Conservation (phyloP, 2,797 vertebrate species). For the Halcyon leucocephala region DNA sequence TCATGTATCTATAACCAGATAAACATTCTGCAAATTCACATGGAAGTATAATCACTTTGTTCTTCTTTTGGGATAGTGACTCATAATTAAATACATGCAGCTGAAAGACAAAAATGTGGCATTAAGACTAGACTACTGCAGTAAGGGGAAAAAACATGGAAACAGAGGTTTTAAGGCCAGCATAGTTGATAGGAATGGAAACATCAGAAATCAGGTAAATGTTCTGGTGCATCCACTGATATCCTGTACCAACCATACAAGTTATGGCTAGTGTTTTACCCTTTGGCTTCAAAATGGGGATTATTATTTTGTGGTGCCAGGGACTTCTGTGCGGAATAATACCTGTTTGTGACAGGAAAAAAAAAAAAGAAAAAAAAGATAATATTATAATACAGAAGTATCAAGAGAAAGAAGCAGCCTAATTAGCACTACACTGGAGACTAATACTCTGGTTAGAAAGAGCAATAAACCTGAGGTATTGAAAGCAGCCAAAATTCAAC, state of each 20-base stretch:
- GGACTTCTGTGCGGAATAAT: not conserved
- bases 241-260: not conserved
- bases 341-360: not conserved
- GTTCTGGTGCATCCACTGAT: not conserved
- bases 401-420: not conserved
- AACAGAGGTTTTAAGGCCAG: not conserved
- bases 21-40: conserved; percentile 59
- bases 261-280: not conserved
- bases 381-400: not conserved
- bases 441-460: not conserved
- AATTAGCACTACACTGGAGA: not conserved
- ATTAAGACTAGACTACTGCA: not conserved
- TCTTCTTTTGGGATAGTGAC: conserved; percentile 53
- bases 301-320: not conserved
- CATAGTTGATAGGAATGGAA: not conserved
- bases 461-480: not conserved
- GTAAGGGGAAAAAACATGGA: not conserved
- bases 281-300: not conserved
- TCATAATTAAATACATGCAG: conserved; percentile 60
- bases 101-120: conserved; percentile 1
- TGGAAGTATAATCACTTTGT: conserved; percentile 57
- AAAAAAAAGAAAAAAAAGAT: not conserved
- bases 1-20: conserved; percentile 62
- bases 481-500: conserved; percentile 14
- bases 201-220: not conserved